Evolutionary conservation across 2,113 vertebrate genomes (phyloP).

Genomic region (Turnix velox): DNA sequence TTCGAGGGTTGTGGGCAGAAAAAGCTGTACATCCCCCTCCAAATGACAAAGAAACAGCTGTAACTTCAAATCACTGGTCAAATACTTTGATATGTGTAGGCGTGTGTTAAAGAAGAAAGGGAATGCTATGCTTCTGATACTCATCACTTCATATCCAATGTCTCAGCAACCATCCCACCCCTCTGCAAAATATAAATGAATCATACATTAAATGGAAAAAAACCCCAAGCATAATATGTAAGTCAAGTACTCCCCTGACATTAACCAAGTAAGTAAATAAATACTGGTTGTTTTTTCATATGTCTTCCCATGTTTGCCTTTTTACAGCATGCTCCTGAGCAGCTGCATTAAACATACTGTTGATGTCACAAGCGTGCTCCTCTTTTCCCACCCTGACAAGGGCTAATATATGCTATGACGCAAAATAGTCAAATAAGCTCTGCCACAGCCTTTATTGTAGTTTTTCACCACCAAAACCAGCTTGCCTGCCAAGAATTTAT

Average conservation of each 20-base stretch:
- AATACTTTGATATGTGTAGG: constrained; percentile 35
- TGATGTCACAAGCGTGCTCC: neutral
- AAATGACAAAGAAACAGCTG: constrained; percentile 51
- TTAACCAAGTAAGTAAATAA: constrained; percentile 12
- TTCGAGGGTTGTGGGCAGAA: constrained; percentile 38
- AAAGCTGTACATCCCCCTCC: neutral
- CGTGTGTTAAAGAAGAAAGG: constrained; percentile 4
- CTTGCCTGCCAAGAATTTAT: neutral
- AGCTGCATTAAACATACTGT: neutral
- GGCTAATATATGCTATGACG: neutral
- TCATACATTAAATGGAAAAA: neutral
- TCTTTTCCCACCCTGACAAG: neutral
- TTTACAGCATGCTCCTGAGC: neutral
- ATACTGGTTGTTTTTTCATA: neutral
- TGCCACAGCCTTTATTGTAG: neutral
- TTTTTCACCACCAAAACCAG: neutral
- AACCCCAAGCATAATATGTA: neutral
- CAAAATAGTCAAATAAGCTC: neutral
- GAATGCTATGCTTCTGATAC: neutral
- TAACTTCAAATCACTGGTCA: constrained; percentile 40
- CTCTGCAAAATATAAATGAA: constrained; percentile 9
- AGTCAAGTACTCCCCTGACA: neutral
- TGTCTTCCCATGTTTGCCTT: neutral
- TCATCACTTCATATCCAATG: neutral
- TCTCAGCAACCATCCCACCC: neutral